Evolutionary conservation across 2,113 vertebrate species (phyloP).

Genomic region (Vicugna pacos): DNA sequence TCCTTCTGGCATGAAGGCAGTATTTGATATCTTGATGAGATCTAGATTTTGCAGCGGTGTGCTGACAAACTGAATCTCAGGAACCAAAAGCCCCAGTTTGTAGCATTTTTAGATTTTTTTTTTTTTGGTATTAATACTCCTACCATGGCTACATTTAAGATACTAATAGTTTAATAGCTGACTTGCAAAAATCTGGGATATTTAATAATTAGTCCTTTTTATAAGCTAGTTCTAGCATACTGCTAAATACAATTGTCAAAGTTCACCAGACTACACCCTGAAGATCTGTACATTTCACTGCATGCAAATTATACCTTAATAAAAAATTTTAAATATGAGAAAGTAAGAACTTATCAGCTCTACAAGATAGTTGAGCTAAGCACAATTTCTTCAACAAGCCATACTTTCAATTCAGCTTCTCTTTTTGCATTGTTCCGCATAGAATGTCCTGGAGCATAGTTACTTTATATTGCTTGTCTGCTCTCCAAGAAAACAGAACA

Average conservation of each 20-base stretch:
- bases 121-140: background rate
- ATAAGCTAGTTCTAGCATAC: background rate
- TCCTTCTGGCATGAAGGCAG: background rate
- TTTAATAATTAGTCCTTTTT: background rate
- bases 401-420: background rate
- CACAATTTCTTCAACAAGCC: background rate
- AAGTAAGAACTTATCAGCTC: background rate
- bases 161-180: background rate
- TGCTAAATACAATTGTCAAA: background rate
- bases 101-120: background rate
- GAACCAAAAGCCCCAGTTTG: background rate
- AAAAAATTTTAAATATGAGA: background rate
- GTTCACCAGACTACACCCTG: background rate
- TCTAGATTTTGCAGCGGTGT: background rate
- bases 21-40: background rate
- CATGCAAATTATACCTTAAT: background rate
- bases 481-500: background rate
- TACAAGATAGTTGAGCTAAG: background rate
- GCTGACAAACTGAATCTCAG: background rate
- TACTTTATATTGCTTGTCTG: background rate
- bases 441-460: background rate
- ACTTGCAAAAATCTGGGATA: background rate
- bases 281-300: background rate
- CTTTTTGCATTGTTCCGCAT: background rate
- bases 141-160: background rate